Evolutionary conservation across 2,888 invertebrate genomes (phyloP).

Genomic region (Biston stratarius): DNA sequence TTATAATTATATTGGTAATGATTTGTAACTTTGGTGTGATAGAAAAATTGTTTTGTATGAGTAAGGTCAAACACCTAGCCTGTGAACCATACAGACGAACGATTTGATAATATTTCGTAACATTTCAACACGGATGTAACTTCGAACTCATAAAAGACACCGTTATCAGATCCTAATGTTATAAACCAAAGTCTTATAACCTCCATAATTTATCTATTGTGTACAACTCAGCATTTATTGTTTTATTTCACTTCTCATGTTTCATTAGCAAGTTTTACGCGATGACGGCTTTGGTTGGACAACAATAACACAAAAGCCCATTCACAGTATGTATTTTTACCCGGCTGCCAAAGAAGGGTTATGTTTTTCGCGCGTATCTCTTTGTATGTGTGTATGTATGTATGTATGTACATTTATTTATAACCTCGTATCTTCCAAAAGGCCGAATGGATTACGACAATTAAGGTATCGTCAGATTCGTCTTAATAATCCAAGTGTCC

Average conservation of each 20-base stretch:
- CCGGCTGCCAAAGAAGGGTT: too few relatives aligned
- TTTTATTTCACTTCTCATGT: constrained; percentile 39
- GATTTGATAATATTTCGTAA: constrained; percentile 8
- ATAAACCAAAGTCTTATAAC: constrained; percentile 15
- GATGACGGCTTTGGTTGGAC: constrained; percentile 23
- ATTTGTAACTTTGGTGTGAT: too few relatives aligned
- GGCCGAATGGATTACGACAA: too few relatives aligned
- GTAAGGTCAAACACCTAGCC: neutral
- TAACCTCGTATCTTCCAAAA: too few relatives aligned
- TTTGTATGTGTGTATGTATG: too few relatives aligned
- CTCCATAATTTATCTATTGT: constrained; percentile 32
- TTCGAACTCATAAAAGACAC: constrained; percentile 14
- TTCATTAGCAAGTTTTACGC: constrained; percentile 42
- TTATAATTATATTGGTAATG: too few relatives aligned
- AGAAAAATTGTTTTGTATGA: too few relatives aligned
- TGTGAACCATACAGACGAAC: neutral
- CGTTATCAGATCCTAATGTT: constrained; percentile 21
- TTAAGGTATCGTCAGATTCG: too few relatives aligned
- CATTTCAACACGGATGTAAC: constrained; percentile 9
- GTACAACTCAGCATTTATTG: constrained; percentile 30
- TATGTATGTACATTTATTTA: too few relatives aligned
- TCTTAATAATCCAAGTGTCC: too few relatives aligned
- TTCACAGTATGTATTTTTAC: too few relatives aligned
- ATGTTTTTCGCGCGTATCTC: too few relatives aligned
- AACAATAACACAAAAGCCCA: constrained; percentile 1